Base-by-base conservation (phyloP, 2,113 vertebrate genomes). In the Corvus moneduloides region DNA sequence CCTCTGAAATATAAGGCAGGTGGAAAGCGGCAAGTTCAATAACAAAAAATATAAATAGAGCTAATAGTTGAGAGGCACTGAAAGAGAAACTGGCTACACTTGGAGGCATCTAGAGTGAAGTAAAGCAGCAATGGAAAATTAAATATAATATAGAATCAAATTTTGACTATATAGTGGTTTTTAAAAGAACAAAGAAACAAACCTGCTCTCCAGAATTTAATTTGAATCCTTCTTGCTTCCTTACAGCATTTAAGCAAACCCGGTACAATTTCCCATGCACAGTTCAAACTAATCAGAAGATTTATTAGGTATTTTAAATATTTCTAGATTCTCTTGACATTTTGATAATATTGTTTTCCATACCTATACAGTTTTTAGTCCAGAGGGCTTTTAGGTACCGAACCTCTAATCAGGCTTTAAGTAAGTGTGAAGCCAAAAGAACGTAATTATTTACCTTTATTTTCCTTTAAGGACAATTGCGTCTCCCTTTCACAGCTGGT, bases 401-500 rank as follows among this genome's bases (percentile, higher is more conserved):
- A 89, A 87, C 39, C 63, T 89, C 89, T 63, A 78, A 73, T 66
- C 68, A 79, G 75, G 23, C 51, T 95, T 84, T 84, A 93, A 86
- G 83, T 93, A 96, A 92, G 79, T 46, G 75, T 94, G 80, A 81
- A 94, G 26, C 58, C 72, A 77, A 26, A 94, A 90, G 91, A 89
- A 77, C 27, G 11, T 66, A 13, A 87, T 91, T 96, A 89, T 94
- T 95, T 94, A 95, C 69, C 89, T 91, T 94, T 63, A 72, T 91
- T 97, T 97, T 93, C 71, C 92, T 97, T 85, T 84, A 93, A 95
- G 90, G 58, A 92, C 92, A 90, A 81, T 74, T 89, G 89, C 66
- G 4, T 94, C 89, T 97, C 66, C 56, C 56, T 89, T 69, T 79
- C 66, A 56, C 21, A 66, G 56, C 30, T 88, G 68, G 51, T 84